These are phyloP conservation scores for Allolobophora icterica DNA, from an alignment of 2,888 invertebrate species.

Conservation along the genomic window DNA sequence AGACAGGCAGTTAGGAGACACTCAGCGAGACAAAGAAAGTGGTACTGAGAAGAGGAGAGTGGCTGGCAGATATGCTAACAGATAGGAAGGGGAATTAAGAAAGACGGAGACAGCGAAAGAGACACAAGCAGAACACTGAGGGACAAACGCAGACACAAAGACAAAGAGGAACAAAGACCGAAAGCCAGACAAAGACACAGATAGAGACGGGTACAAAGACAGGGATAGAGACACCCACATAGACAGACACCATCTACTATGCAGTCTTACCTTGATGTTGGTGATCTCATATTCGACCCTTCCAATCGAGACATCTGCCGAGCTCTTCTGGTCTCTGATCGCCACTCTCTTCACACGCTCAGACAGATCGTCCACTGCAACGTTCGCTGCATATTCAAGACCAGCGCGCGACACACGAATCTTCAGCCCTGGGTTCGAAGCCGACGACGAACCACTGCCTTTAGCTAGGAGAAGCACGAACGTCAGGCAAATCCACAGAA, in stretches of 20 bases:
- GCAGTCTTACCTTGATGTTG: neutral
- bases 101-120: no score
- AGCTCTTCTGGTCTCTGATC: neutral
- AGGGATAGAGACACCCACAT: no score
- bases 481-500: no score
- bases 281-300: neutral
- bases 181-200: neutral
- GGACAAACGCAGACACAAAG: no score
- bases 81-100: no score
- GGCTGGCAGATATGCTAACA: no score
- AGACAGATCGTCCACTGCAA: neutral
- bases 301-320: neutral
- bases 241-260: neutral
- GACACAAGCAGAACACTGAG: no score
- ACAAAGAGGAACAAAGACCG: neutral
- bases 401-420: neutral
- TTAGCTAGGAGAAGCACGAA: no score
- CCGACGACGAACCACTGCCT: neutral
- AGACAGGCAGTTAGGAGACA: no score
- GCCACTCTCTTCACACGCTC: neutral
- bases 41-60: no score
- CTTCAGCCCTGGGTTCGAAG: slow-evolving; percentile 13
- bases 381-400: neutral
- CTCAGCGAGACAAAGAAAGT: no score
- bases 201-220: neutral